Base-by-base conservation (phyloP, 2,888 invertebrate genomes). In the Euplagia quadripunctaria region DNA sequence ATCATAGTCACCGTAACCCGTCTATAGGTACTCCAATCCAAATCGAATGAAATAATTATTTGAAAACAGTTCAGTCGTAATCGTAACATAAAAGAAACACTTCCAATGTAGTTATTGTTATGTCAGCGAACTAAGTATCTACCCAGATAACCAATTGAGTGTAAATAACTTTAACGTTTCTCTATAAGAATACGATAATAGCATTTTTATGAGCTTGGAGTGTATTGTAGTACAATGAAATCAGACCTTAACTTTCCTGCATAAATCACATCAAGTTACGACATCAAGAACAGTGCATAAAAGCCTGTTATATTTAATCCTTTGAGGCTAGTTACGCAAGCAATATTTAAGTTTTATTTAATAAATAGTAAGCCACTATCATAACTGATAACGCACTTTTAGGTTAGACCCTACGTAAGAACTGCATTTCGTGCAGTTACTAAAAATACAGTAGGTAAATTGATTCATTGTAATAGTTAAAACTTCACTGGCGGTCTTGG, bases 81-180 rank as follows among this genome's bases (percentile, higher is more conserved):
- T 46, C 49, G 31, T 51, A 16, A 51, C 66, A 41, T 41, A 51
- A 66, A 66, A 31, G 11, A 41, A 41, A 51, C 17, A 66, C 11
- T 66, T 66, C 16, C 49, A 51, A 11, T 41, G 31, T 17, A 66
- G 31, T 41, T 51, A 41, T 51, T 31, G 41, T 51, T 66, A 31
- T 41, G 51, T 12, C 31, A 0, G 31, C 31, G 17, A 41, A 66
- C 14, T 16, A 51, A 17, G 16, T 66, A 11, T 51, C 49, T 31
- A 31, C n/a, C 31, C 66, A 66, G 17, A 66, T 11, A 66, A 51
- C 51, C 66, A 51, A 66, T 66, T 51, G 66, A 51, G 41, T 66
- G 66, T 11, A 51, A 66, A 66, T 66, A 49, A 51, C 31, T 66
- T 49, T 16, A 46, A 31, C 49, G 49, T 49, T 49, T 66, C 11